Percentiles rank a stretch among this genome's conserved stretches.
Evolutionary conservation across 2,797 vertebrate genomes (phyloP).

Genomic region (Zonotrichia albicollis): DNA sequence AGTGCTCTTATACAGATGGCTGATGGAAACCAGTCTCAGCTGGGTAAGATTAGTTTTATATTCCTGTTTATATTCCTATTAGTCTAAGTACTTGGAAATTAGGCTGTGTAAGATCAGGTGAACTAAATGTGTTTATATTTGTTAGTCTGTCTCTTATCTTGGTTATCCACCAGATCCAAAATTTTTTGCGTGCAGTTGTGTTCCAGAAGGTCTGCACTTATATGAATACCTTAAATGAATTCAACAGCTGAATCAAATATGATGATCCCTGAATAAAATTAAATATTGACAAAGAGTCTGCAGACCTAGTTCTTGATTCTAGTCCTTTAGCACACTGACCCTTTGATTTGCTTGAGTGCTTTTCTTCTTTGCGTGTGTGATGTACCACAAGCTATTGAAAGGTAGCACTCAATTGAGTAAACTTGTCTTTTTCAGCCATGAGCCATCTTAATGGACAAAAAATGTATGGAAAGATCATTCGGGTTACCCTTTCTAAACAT

Average conservation of each 20-base stretch:
- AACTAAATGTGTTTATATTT: neutral
- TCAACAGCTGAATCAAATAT: neutral
- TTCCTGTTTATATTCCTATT: conserved; percentile 2
- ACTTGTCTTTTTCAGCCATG: conserved; percentile 83
- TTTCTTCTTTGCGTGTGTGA: neutral
- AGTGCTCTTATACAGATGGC: conserved; percentile 98
- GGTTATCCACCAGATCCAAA: neutral
- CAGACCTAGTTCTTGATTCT: neutral
- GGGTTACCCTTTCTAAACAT: conserved; percentile 95
- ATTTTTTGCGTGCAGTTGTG: neutral
- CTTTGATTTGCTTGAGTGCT: neutral
- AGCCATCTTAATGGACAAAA: conserved; percentile 97
- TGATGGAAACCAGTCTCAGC: conserved; percentile 93
- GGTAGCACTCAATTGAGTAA: neutral
- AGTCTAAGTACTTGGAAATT: neutral
- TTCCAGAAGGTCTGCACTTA: neutral
- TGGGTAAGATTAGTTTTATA: conserved; percentile 85
- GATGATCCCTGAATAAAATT: neutral
- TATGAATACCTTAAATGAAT: neutral
- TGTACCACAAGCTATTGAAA: neutral
- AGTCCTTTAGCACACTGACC: neutral
- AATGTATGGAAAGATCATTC: conserved; percentile 97
- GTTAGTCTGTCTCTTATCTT: neutral
- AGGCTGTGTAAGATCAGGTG: neutral
- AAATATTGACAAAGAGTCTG: neutral